These are phyloP conservation scores for Drosophila nigritarsus DNA, from an alignment of 2,888 invertebrate species.

Conservation along the genomic window DNA sequence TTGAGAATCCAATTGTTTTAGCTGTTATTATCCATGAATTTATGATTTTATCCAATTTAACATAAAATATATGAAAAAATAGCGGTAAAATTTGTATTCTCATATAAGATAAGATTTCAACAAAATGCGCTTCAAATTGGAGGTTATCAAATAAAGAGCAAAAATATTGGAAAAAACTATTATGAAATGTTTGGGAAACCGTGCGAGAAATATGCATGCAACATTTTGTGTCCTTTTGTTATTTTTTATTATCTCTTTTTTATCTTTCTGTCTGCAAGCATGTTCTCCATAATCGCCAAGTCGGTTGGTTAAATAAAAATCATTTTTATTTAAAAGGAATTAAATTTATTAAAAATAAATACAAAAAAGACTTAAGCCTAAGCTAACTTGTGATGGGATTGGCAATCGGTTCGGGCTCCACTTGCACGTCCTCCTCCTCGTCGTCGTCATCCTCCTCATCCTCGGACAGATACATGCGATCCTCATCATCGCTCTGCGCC, in stretches of 20 bases:
- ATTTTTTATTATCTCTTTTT: not conserved
- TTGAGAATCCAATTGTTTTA: not conserved
- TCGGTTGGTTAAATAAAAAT: not conserved
- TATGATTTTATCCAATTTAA: not conserved
- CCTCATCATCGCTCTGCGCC: slow-evolving; percentile 65
- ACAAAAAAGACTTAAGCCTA: slow-evolving; percentile 16
- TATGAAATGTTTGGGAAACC: not conserved
- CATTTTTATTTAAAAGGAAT: slow-evolving; percentile 13
- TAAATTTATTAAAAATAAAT: slow-evolving; percentile 52
- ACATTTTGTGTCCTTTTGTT: not conserved
- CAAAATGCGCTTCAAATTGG: not conserved
- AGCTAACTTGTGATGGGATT: slow-evolving; percentile 38
- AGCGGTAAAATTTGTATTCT: rapidly evolving
- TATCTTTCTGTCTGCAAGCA: not conserved
- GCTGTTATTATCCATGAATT: not conserved
- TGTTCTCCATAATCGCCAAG: not conserved
- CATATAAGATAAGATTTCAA: not conserved
- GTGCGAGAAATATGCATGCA: rapidly evolving
- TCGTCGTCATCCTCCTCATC: slow-evolving; percentile 65
- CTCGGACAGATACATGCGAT: slow-evolving; percentile 69
- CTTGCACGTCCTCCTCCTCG: slow-evolving; percentile 39
- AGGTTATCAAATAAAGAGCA: not conserved
- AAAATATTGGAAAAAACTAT: not conserved
- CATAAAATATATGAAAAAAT: not conserved
- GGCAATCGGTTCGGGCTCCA: not conserved